A percentile compares a stretch with the other conserved stretches of the same genome.
Evolutionary conservation across 2,797 vertebrate species (phyloP).

Genomic region (Dromococcyx pavoninus): DNA sequence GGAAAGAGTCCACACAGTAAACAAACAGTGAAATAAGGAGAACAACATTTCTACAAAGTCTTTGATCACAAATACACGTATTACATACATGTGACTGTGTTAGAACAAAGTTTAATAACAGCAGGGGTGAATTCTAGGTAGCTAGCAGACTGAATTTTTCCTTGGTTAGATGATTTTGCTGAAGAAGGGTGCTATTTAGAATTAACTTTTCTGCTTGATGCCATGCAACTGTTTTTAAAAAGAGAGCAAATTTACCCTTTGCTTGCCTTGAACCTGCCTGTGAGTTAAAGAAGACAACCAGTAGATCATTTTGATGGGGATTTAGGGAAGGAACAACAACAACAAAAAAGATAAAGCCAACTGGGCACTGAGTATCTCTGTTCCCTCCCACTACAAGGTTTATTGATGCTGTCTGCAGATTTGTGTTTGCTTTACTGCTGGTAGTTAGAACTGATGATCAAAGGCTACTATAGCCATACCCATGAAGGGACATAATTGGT

Average conservation of each 20-base stretch:
- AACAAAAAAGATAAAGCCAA: not conserved
- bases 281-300: not conserved
- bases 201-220: not conserved
- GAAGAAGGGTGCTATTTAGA: not conserved
- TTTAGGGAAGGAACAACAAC: not conserved
- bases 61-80: fast-evolving
- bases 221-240: not conserved
- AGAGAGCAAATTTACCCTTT: not conserved
- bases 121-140: not conserved
- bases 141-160: not conserved
- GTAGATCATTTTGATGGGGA: not conserved
- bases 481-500: conserved; percentile 58
- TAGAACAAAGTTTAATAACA: not conserved
- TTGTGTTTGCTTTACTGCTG: conserved; percentile 68
- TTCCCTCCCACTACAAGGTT: conserved; percentile 24
- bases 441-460: conserved; percentile 66
- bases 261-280: not conserved
- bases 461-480: conserved; percentile 17
- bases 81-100: not conserved
- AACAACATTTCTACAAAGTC: not conserved
- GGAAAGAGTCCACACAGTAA: not conserved
- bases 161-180: not conserved
- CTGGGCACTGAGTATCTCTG: not conserved
- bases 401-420: conserved; percentile 60
- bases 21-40: not conserved